phyloP scores from a whole-genome alignment of 2,797 vertebrate species.

The Mycteria americana region DNA sequence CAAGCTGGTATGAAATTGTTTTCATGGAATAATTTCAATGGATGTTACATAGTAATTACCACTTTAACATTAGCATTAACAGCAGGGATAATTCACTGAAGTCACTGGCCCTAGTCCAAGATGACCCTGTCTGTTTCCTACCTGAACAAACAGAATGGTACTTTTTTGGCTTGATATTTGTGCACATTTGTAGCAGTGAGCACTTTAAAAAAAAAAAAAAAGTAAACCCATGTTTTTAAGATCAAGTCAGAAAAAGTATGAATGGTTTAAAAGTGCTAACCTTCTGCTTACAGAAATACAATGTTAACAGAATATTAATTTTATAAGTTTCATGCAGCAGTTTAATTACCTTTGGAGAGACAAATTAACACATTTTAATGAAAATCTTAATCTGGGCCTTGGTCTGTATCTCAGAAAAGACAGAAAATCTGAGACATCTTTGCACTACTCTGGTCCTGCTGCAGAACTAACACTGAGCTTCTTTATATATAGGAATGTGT shows the following conservation, averaged over 20 bases:
- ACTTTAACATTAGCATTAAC: conserved; percentile 33
- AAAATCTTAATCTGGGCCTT: neutral
- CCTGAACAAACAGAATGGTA: neutral
- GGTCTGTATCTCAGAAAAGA: neutral
- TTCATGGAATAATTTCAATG: conserved; percentile 57
- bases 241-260: neutral
- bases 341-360: neutral
- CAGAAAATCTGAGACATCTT: neutral
- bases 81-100: conserved; percentile 41
- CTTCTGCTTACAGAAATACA: neutral
- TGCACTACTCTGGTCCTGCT: neutral
- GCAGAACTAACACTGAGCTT: neutral
- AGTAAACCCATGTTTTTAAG: neutral
- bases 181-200: neutral
- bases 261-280: neutral
- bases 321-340: neutral
- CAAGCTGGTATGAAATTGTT: conserved; percentile 56
- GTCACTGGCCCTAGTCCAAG: neutral
- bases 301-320: neutral
- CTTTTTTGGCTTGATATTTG: neutral
- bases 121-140: neutral
- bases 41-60: conserved; percentile 45
- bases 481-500: neutral
- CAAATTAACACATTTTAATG: neutral
- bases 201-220: neutral